Evolutionary conservation across 64 coral and sea anemone species (phyloP), one percentile per base, ranked within the genome.

Genomic region (Stylophora pistillata): DNA sequence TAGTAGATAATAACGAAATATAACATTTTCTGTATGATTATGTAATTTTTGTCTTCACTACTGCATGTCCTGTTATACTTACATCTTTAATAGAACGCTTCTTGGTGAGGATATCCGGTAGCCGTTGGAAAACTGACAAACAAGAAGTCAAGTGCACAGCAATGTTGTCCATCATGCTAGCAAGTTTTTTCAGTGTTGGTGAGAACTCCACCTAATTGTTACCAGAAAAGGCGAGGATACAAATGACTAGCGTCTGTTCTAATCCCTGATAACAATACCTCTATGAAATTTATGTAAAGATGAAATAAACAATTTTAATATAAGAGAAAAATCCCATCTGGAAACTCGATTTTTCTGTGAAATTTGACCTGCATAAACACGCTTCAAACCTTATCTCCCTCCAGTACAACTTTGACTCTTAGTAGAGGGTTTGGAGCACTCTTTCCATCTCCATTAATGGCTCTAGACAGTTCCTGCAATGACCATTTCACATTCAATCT

Each of bases 401-500:
- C 97, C 76, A 99, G 53, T 23, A 99, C 97, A 54, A 99, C 97
- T 74, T 99, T 99, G 12, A 99, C 97, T 60, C 97, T 82, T 28
- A 99, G 78, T 15, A 99, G 78, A 30, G 97, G 97, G 65, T 99
- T 99, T 18, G 97, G 97, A 16, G 87, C 89, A 77, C 94, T 99
- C 77, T 99, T 99, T 6, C 97, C 97, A 91, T 99, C 97, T 29
- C 97, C 97, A 85, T 95, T 99, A 75, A 99, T 99, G 26, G 97
- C 93, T 68, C 97, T 86, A 14, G 97, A 99, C 21, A 99, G 54
- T 28, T 99, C 97, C 78, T 99, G 97, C 27, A 99, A 63, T 82
- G 97, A 99, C 97, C 97, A 99, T 77, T 99, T 99, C 30, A 99
- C 97, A 78, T 99, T 99, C 33, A 99, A 64, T 59, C 97, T 86